phyloP scores from a whole-genome alignment of 2,797 vertebrate genomes.

The Semaprochilodus insignis region DNA sequence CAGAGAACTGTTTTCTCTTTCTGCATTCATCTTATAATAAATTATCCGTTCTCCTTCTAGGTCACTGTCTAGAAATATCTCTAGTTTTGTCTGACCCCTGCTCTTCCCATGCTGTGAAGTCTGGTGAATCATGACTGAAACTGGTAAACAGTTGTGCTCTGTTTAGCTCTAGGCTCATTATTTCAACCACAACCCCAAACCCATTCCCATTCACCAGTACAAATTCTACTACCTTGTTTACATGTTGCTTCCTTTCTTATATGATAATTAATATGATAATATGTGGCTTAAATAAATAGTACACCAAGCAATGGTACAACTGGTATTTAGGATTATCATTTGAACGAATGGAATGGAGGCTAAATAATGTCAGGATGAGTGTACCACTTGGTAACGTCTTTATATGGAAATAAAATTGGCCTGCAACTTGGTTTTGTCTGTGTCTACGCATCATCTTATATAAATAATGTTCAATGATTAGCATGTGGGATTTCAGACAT shows the following conservation, averaged over 20 bases:
- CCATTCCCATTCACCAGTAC: background rate
- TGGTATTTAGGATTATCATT: too few relatives aligned
- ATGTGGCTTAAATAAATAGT: background rate
- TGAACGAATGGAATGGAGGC: too few relatives aligned
- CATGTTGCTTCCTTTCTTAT: background rate
- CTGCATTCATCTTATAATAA: constrained; percentile 22
- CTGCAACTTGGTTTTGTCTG: too few relatives aligned
- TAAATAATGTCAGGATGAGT: too few relatives aligned
- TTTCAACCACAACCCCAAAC: background rate
- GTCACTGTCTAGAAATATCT: constrained; percentile 32
- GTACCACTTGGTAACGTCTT: too few relatives aligned
- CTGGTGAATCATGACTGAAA: constrained; percentile 27
- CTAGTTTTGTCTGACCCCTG: constrained; percentile 25
- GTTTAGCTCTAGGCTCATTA: background rate
- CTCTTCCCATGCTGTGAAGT: constrained; percentile 11
- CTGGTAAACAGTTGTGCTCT: constrained; percentile 15
- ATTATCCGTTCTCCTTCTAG: constrained; percentile 23
- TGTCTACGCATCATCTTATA: too few relatives aligned
- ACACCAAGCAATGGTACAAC: too few relatives aligned
- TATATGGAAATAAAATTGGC: too few relatives aligned
- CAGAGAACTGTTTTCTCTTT: background rate
- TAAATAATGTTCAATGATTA: too few relatives aligned
- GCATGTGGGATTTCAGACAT: too few relatives aligned
- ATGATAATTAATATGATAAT: background rate
- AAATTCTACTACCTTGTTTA: background rate